Evolutionary conservation across 1,140 invertebrate species (phyloP), one percentile per base, ranked within the genome.

Genomic region (Bursaphelenchus mucronatus): DNA sequence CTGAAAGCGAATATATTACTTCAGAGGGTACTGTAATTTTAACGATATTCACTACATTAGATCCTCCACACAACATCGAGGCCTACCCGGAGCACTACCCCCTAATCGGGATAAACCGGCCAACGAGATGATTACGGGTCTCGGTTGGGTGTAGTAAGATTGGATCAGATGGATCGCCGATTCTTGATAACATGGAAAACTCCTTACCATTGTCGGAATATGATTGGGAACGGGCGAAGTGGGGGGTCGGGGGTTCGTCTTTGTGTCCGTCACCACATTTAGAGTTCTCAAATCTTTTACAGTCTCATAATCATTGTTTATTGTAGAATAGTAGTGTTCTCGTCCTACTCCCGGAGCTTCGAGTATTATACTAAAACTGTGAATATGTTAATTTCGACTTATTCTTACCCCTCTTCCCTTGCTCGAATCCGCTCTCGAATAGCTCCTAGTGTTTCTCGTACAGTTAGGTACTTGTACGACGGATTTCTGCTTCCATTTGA

Each of bases 291-390:
- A 51, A 7, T 50, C 41, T 8, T 72, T 21, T 9, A 73, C 71
- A n/a, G 71, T 59, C 39, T 73, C 71, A 54, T 73, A 73, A 30
- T 73, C 71, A 64, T 73, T 75, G 0, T 58, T 69, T 13, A 73
- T 73, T 13, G 71, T 76, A 0, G 74, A 76, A 51, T 73, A 73
- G 63, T 73, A 73, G 44, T 73, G 71, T 49, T 73, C 71, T 44
- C 69, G 65, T 44, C 51, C 30, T 17, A 47, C 49, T n/a, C 15
- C 8, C 11, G 8, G 11, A 19, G 45, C 10, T n/a, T 30, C 30
- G 7, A 71, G 66, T 13, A n/a, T n/a, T n/a, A 53, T 19, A 59
- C 15, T 65, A 10, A 40, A 21, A 63, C 21, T 41, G 4, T 9
- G 11, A 10, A 41, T 40, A 64, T 19, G 58, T 17, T n/a, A 21